Conservation (phyloP, 2,797 vertebrate species). For the Syngnathus acus region DNA sequence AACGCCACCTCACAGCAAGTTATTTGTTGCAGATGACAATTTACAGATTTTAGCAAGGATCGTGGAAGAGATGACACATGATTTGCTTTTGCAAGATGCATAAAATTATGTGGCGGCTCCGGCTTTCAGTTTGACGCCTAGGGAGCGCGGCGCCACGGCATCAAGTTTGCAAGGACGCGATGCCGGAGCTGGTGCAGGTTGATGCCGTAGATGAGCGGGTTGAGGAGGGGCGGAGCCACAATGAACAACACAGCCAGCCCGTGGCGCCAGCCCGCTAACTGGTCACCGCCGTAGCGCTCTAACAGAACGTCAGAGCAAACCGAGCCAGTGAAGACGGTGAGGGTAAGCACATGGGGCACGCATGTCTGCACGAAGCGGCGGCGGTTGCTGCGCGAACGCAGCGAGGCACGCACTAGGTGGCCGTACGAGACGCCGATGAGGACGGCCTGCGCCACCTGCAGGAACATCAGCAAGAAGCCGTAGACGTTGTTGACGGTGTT, state of each 20-base stretch:
- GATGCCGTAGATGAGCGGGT: slow-evolving; percentile 4
- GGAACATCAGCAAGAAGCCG: too few relatives aligned
- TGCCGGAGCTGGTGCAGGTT: neutral
- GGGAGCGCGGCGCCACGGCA: too few relatives aligned
- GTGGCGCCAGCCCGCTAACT: neutral
- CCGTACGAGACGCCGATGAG: neutral
- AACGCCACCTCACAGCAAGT: slow-evolving; percentile 7
- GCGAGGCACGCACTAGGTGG: neutral
- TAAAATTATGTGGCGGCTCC: too few relatives aligned
- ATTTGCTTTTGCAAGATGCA: too few relatives aligned
- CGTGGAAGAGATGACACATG: too few relatives aligned
- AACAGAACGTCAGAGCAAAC: neutral
- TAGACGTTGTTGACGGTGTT: neutral
- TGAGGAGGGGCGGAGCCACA: slow-evolving; percentile 1
- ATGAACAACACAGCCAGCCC: neutral
- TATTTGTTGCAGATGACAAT: too few relatives aligned
- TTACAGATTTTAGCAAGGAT: too few relatives aligned
- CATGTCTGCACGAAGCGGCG: neutral
- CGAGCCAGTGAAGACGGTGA: neutral
- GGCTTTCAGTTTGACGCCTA: neutral
- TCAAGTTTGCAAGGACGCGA: neutral
- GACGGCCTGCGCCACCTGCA: neutral
- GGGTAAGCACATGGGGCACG: neutral
- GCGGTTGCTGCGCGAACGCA: neutral
- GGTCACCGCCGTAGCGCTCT: neutral